These are phyloP conservation scores for Hylia prasina DNA, from an alignment of 2,113 vertebrate genomes.

Conservation along the genomic window DNA sequence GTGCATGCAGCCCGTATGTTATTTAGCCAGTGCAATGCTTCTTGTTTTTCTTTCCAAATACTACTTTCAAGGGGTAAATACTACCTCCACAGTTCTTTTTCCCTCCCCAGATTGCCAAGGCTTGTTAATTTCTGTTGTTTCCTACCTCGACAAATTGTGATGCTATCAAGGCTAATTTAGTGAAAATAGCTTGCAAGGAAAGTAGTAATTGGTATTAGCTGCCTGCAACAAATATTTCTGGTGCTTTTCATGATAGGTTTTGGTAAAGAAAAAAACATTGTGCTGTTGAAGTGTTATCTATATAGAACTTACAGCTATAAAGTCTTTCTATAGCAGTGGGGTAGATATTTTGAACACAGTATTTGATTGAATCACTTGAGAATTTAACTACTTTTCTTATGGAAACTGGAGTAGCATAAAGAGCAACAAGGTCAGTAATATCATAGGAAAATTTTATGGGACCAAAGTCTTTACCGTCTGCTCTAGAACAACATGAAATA, in stretches of 20 bases:
- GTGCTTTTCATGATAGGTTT: background rate
- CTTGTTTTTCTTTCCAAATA: background rate
- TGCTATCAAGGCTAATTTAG: background rate
- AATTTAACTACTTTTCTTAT: background rate
- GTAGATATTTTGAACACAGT: background rate
- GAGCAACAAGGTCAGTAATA: constrained; percentile 4
- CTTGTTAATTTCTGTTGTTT: background rate
- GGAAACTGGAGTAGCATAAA: background rate
- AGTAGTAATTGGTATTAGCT: background rate
- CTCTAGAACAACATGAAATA: constrained; percentile 24
- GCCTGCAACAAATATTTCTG: background rate
- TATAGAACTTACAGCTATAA: background rate
- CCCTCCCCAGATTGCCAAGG: background rate
- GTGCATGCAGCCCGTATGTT: background rate
- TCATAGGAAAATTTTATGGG: background rate
- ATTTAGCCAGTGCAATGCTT: background rate
- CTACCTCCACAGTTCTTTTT: background rate
- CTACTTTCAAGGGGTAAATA: background rate
- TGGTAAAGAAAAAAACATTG: background rate
- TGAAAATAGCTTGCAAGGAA: background rate
- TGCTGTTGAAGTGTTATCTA: background rate
- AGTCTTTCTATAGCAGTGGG: background rate
- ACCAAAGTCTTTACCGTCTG: background rate
- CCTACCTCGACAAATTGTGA: background rate
- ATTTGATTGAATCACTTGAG: constrained; percentile 40